Conservation (phyloP, 2,888 invertebrate genomes). For the Drosophila rellima region DNA sequence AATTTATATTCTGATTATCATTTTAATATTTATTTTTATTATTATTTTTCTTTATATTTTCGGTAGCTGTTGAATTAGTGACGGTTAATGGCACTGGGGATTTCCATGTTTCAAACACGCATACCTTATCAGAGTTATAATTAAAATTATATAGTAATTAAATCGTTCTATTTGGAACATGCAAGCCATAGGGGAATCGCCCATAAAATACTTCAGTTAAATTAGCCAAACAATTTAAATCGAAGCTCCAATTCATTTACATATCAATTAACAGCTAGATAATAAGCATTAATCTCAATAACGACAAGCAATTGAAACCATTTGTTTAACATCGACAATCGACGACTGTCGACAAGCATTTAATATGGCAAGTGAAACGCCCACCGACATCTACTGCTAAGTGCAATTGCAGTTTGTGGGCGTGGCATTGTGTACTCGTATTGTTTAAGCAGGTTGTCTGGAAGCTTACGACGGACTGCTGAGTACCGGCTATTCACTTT, state of each 20-base stretch:
- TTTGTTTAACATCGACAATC: conserved; percentile 45
- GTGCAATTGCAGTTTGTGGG: conserved; percentile 30
- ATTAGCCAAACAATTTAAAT: neutral
- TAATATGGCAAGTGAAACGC: conserved; percentile 39
- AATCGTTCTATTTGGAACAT: conserved; percentile 12
- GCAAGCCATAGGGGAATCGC: conserved; percentile 16
- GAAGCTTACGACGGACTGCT: conserved; percentile 9
- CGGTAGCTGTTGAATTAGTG: conserved; percentile 50
- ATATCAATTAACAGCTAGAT: conserved; percentile 18
- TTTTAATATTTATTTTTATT: conserved; percentile 20
- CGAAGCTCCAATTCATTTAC: neutral
- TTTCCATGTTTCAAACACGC: conserved; percentile 23
- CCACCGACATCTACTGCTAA: conserved; percentile 15
- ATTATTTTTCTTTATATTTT: conserved; percentile 25
- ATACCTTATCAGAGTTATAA: conserved; percentile 21
- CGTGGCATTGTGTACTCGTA: conserved; percentile 33
- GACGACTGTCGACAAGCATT: conserved; percentile 15
- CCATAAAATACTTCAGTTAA: conserved; percentile 2
- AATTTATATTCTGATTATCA: conserved; percentile 33
- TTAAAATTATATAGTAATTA: neutral
- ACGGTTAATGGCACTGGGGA: conserved; percentile 39
- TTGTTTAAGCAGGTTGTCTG: conserved; percentile 21
- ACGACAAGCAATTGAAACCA: conserved; percentile 35
- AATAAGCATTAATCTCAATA: conserved; percentile 4
- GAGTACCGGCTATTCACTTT: conserved; percentile 47